Evolutionary conservation across 1,140 invertebrate species (phyloP), one percentile per base, ranked within the genome.

Genomic region (Megathymus violae): DNA sequence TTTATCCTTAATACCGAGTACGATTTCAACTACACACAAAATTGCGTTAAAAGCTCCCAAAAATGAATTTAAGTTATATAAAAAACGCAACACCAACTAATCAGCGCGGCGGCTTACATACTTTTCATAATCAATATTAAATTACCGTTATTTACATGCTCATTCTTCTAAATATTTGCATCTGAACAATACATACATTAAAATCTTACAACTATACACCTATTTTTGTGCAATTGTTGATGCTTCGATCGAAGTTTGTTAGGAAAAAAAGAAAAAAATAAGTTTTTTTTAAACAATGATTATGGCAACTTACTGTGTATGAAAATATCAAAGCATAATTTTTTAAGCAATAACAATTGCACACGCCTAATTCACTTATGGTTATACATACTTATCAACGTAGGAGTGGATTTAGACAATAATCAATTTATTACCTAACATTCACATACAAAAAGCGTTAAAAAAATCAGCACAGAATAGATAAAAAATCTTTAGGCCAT

Each of bases 101-200:
- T 75, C 69, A 74, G 78, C 73, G 74, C 46, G 63, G 74, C 67
- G 60, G 72, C 69, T 66, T 78, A 79, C 46, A 77, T 70, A 56
- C n/a, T 62, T 71, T 68, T 62, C 50, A 67, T 69, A 70, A 73
- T 81, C 78, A 76, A 80, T 67, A 78, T 80, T 88, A 88, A 82
- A 73, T 81, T 80, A 83, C 64, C 70, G 69, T 82, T 89, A 89
- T 87, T 83, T 88, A 89, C 87, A 89, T 80, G 79, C 72, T 84
- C 82, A 82, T 88, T 82, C 84, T 89, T 87, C 87, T 87, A 89
- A 89, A 89, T 88, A 89, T 89, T 85, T 88, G 83, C 87, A 89
- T 89, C 87, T 89, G 87, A 89, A 89, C 87, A 89, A 89, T 87
- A 89, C 82, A 80, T 80, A 80, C 83, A 84, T 84, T 88, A 87